phyloP scores from a whole-genome alignment of 1,140 invertebrate species.

The Philotrypesis tridentata region DNA sequence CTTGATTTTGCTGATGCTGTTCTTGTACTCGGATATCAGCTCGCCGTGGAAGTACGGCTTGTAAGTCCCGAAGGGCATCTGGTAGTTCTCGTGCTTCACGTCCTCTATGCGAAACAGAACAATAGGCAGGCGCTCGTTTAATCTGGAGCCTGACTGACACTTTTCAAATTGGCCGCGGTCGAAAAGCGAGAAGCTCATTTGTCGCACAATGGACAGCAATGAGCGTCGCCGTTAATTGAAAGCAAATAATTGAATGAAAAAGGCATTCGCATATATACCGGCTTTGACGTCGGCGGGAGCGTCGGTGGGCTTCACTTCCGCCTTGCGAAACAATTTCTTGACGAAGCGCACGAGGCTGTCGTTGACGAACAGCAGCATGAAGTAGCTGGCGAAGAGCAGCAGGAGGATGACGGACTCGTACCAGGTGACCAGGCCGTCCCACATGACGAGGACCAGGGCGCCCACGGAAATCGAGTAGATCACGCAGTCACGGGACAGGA shows the following conservation, averaged over 20 bases:
- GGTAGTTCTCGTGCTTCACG: slow-evolving; percentile 55
- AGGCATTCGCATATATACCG: slow-evolving; percentile 5
- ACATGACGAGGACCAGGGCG: slow-evolving; percentile 84
- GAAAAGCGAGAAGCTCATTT: too few species aligned
- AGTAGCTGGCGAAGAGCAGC: slow-evolving; percentile 81
- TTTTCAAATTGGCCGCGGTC: too few species aligned
- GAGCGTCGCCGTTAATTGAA: too few species aligned
- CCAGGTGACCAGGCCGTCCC: slow-evolving; percentile 87
- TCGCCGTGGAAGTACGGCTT: slow-evolving; percentile 63
- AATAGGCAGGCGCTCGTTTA: not conserved
- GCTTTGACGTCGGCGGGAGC: not conserved
- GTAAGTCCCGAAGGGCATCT: slow-evolving; percentile 64
- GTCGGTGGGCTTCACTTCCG: not conserved
- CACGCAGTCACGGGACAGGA: slow-evolving; percentile 87
- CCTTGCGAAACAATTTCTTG: not conserved
- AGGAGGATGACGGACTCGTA: slow-evolving; percentile 83
- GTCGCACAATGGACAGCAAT: too few species aligned
- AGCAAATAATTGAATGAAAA: too few species aligned
- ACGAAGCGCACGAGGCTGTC: slow-evolving; percentile 51
- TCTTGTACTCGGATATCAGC: slow-evolving; percentile 59
- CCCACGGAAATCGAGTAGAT: slow-evolving; percentile 87
- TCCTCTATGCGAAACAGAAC: slow-evolving; percentile 16
- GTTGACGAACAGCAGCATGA: slow-evolving; percentile 76
- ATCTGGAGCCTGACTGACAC: too few species aligned
- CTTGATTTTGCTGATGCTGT: slow-evolving; percentile 60